Evolutionary conservation across 2,797 vertebrate species (phyloP).

Genomic region (Hemibagrus guttatus): DNA sequence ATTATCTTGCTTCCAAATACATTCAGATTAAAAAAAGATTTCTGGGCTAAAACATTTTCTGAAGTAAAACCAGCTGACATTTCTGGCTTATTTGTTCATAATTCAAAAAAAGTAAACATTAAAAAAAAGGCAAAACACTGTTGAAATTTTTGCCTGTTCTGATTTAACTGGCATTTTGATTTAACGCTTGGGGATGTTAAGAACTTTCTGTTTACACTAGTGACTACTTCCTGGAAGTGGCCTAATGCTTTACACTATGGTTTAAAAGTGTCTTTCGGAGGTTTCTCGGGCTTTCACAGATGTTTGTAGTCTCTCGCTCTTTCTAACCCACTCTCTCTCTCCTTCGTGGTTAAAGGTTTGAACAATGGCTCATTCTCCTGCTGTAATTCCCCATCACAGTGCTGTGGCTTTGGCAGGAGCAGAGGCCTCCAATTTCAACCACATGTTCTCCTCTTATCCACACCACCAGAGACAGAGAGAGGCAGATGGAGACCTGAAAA

Average conservation of each 20-base stretch:
- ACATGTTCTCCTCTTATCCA: constrained; percentile 45
- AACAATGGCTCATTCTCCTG: constrained; percentile 56
- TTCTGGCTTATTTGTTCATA: neutral
- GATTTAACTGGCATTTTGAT: constrained; percentile 19
- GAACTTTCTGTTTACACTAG: constrained; percentile 7
- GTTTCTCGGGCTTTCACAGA: constrained; percentile 13
- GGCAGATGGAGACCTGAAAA: neutral
- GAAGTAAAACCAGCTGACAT: neutral
- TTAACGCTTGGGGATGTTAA: neutral
- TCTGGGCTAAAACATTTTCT: neutral
- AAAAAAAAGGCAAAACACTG: neutral
- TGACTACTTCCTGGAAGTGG: constrained; percentile 36
- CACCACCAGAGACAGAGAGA: constrained; percentile 20
- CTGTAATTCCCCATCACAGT: constrained; percentile 35
- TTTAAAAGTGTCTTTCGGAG: constrained; percentile 22
- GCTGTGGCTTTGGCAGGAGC: constrained; percentile 48
- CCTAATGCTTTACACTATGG: constrained; percentile 1
- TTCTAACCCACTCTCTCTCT: constrained; percentile 3
- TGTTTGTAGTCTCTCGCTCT: constrained; percentile 20
- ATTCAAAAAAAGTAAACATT: neutral
- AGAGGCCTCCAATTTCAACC: constrained; percentile 46
- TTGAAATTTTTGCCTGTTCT: neutral
- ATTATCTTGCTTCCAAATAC: neutral
- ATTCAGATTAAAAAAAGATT: neutral
- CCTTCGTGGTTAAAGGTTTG: constrained; percentile 20